phyloP scores from a whole-genome alignment of 1,140 invertebrate genomes.

The Pseudomyrmex dendroicus region DNA sequence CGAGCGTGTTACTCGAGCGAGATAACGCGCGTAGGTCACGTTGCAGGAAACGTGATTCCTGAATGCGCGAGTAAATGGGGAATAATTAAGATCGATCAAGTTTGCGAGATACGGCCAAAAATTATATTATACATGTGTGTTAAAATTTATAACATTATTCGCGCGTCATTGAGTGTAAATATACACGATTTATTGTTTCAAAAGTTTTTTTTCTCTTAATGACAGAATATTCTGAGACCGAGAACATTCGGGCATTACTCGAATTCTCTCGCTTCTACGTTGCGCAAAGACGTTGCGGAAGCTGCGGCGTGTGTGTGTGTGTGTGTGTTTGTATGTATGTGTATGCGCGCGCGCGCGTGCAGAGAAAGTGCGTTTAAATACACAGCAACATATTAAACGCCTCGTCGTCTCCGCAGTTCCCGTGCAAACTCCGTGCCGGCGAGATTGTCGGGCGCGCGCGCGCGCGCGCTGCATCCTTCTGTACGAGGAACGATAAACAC shows the following conservation, averaged over 20 bases:
- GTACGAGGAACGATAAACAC: background rate
- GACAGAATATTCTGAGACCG: background rate
- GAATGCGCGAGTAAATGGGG: background rate
- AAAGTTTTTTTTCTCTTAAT: no score
- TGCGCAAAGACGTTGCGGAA: background rate
- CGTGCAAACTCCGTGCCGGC: background rate
- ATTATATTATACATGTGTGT: background rate
- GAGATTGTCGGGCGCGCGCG: background rate
- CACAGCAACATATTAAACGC: background rate
- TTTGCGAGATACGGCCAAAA: no score
- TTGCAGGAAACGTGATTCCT: slow-evolving; percentile 28
- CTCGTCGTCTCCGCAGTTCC: background rate
- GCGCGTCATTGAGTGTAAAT: background rate
- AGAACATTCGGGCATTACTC: background rate
- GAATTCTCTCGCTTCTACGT: no score
- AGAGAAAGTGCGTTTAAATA: slow-evolving; percentile 2
- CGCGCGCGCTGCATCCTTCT: background rate
- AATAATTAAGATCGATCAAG: slow-evolving; percentile 3
- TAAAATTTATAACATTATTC: background rate
- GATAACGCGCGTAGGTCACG: slow-evolving; percentile 34
- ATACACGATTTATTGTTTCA: no score
- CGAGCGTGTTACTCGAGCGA: slow-evolving; percentile 35
- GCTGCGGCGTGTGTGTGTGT: background rate
- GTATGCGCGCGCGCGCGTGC: background rate
- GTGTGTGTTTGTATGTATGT: background rate